Evolutionary conservation across 2,888 invertebrate genomes (phyloP).

Genomic region (Sialis fuliginosa): DNA sequence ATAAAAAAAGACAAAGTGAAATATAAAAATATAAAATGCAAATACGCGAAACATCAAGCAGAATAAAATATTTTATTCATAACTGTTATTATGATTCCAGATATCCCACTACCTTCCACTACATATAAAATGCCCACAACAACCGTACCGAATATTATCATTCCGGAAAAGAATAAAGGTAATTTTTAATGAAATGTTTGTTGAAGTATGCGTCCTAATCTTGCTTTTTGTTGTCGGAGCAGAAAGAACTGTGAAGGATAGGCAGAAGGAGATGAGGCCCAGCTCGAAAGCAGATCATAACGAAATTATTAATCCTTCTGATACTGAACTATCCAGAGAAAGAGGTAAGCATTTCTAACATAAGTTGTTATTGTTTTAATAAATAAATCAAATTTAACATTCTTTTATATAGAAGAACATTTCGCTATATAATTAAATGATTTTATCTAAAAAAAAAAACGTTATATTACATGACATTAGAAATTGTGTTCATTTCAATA

Average conservation of each 20-base stretch:
- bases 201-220: background rate
- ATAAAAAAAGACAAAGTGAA: too few relatives aligned
- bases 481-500: too few relatives aligned
- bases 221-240: too few relatives aligned
- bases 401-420: too few relatives aligned
- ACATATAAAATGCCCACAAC: slow-evolving; percentile 8
- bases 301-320: slow-evolving; percentile 9
- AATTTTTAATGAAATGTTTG: background rate
- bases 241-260: background rate
- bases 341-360: slow-evolving; percentile 14
- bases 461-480: too few relatives aligned
- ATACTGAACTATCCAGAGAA: slow-evolving; percentile 19
- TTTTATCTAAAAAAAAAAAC: too few relatives aligned
- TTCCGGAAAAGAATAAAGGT: slow-evolving; percentile 7
- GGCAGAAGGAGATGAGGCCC: background rate
- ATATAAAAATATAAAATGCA: too few relatives aligned
- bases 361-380: slow-evolving; percentile 7
- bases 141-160: slow-evolving; percentile 4
- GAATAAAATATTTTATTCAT: background rate
- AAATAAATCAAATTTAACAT: too few relatives aligned
- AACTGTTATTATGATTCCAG: slow-evolving; percentile 9
- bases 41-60: too few relatives aligned
- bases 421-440: too few relatives aligned
- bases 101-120: slow-evolving; percentile 20
- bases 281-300: slow-evolving; percentile 4